phyloP scores from a whole-genome alignment of 2,797 vertebrate genomes.

The Gymnothorax reevesii region DNA sequence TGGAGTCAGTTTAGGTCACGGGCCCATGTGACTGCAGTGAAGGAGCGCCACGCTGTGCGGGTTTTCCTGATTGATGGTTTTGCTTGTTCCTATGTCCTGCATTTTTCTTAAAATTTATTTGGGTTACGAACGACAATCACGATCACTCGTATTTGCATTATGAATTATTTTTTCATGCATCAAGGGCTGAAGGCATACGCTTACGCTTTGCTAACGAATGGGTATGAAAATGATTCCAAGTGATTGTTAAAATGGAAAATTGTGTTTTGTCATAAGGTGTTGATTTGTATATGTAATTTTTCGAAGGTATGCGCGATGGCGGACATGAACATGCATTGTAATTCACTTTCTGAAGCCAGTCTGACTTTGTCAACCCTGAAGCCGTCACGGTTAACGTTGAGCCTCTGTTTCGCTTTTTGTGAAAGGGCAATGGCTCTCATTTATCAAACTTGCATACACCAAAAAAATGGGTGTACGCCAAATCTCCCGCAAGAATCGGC shows the following conservation, averaged over 20 bases:
- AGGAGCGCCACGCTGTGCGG: not conserved
- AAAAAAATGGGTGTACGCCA: too few species aligned
- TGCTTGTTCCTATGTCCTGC: not conserved
- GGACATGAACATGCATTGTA: not conserved
- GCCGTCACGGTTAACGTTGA: too few species aligned
- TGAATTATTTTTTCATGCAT: not conserved
- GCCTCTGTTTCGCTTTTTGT: too few species aligned
- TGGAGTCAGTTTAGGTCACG: constrained; percentile 20
- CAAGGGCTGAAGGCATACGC: not conserved
- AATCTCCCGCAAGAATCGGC: too few species aligned
- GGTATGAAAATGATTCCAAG: not conserved
- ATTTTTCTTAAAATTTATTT: not conserved
- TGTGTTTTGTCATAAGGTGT: too few species aligned
- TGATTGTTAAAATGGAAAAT: not conserved
- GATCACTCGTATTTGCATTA: not conserved
- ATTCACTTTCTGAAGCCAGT: too few species aligned
- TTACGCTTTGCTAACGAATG: not conserved
- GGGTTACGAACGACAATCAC: too few species aligned
- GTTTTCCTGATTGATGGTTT: not conserved
- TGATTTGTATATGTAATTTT: too few species aligned
- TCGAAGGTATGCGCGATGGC: too few species aligned
- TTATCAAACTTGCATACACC: too few species aligned
- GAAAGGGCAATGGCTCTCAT: too few species aligned
- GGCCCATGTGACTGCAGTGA: not conserved
- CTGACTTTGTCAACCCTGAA: too few species aligned